Evolutionary conservation across 2,797 vertebrate genomes (phyloP), one percentile per base, ranked within the genome.

Genomic region (Fringilla coelebs): DNA sequence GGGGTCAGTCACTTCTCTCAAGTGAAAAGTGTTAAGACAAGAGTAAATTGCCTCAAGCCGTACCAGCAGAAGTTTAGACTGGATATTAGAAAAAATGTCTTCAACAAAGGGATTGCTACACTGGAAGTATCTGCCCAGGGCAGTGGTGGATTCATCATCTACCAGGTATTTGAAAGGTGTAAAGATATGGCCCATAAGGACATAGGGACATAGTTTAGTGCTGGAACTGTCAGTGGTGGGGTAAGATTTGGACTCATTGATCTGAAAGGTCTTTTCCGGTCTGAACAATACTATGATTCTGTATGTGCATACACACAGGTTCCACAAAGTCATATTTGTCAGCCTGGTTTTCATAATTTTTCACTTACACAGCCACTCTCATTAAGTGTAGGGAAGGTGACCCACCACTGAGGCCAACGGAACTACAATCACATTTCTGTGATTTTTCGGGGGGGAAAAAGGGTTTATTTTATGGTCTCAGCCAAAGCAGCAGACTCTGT

Each of bases 131-230:
- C 38, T 76, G 10, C 8, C 25, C 5, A 57, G 29, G n/a, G 3
- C 29, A 58, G 13, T 51, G 43, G 24, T 34, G 29, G 10, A 34
- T 41, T 77, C 25, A 34, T 45, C 25, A 58, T 19, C 13, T 15
- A 21, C 28, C 29, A 58, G 9, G 21, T 58, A 34, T 46, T 40
- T 24, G 26, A 40, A 89, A 71, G 17, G 17, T 21, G 21, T 13
- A 31, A 31, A 19, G 17, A 40, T 40, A 7, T 14, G 18, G 29
- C n/a, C 34, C 25, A 48, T 12, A 36, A 9, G 13, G 31, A 28
- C 0, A 2, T 11, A 32, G 18, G 10, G n/a, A 31, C 0, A 2
- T 34, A 12, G 4, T 40, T 71, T 77, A 77, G 7, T 34, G 38
- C 7, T 65, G n/a, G 38, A 40, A 25, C 24, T 57, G 22, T 29